Evolutionary conservation across 2,888 invertebrate genomes (phyloP).

Genomic region (Plebejus anna): DNA sequence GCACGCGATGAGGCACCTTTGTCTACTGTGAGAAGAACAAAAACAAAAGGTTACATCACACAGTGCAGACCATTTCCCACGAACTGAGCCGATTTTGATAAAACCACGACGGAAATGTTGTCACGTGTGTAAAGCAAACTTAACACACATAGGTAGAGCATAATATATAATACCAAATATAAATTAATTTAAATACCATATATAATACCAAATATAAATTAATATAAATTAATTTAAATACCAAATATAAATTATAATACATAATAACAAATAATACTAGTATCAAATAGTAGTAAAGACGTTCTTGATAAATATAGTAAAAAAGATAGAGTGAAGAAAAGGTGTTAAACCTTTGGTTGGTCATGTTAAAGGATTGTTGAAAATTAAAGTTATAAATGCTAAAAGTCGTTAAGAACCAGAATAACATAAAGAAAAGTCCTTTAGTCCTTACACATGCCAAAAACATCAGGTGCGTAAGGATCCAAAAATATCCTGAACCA

Average conservation of each 20-base stretch:
- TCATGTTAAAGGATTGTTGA: too few species aligned
- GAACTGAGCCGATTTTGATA: constrained; percentile 7
- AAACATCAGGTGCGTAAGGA: neutral
- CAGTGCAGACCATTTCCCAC: neutral
- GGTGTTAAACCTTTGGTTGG: too few species aligned
- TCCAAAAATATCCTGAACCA: neutral
- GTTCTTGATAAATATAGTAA: too few species aligned
- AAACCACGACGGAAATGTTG: neutral
- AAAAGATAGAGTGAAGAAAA: too few species aligned
- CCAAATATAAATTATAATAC: too few species aligned
- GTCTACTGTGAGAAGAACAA: neutral
- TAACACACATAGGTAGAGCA: neutral
- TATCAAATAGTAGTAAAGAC: neutral
- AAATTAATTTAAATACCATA: too few species aligned
- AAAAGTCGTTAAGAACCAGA: neutral
- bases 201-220: too few species aligned
- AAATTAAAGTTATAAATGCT: neutral
- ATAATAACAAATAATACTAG: neutral
- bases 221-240: too few species aligned
- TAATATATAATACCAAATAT: neutral
- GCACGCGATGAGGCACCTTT: constrained; percentile 9
- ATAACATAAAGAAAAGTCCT: neutral
- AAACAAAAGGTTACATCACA: constrained; percentile 19
- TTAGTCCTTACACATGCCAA: neutral
- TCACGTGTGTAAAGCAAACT: neutral